Evolutionary conservation across 2,888 invertebrate genomes (phyloP).

Genomic region (Meloe dianella): DNA sequence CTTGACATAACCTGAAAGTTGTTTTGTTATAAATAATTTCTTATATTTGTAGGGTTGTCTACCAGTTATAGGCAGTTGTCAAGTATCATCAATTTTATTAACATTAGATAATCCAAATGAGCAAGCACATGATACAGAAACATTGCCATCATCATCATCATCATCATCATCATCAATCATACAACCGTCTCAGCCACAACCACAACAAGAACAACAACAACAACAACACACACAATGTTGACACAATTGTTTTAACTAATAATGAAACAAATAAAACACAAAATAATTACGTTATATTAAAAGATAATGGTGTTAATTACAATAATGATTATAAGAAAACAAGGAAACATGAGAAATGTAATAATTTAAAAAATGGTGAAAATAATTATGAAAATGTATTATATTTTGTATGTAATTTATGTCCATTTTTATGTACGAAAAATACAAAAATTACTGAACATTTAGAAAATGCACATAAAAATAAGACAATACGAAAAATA

Average conservation of each 20-base stretch:
- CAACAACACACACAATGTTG: constrained; percentile 45
- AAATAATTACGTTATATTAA: constrained; percentile 48
- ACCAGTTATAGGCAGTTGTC: constrained; percentile 54
- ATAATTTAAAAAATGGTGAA: constrained; percentile 30
- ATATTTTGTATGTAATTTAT: constrained; percentile 56
- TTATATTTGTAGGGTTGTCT: constrained; percentile 50
- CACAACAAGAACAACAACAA: not conserved
- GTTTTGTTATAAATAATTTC: constrained; percentile 8
- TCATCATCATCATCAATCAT: constrained; percentile 21
- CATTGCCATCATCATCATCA: constrained; percentile 19
- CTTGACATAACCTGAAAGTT: constrained; percentile 2
- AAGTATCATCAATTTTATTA: constrained; percentile 54
- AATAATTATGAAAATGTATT: constrained; percentile 51
- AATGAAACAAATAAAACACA: constrained; percentile 46
- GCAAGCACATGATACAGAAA: constrained; percentile 33
- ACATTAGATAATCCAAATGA: constrained; percentile 44
- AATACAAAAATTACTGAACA: constrained; percentile 55
- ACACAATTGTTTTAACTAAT: constrained; percentile 47
- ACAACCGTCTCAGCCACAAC: constrained; percentile 5
- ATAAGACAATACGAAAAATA: constrained; percentile 63
- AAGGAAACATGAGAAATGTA: constrained; percentile 31
- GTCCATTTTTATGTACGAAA: constrained; percentile 56
- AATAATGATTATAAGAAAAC: constrained; percentile 27
- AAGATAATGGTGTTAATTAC: constrained; percentile 40
- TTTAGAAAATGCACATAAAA: constrained; percentile 58